phyloP scores from a whole-genome alignment of 2,113 vertebrate genomes.

The Hemicordylus capensis region DNA sequence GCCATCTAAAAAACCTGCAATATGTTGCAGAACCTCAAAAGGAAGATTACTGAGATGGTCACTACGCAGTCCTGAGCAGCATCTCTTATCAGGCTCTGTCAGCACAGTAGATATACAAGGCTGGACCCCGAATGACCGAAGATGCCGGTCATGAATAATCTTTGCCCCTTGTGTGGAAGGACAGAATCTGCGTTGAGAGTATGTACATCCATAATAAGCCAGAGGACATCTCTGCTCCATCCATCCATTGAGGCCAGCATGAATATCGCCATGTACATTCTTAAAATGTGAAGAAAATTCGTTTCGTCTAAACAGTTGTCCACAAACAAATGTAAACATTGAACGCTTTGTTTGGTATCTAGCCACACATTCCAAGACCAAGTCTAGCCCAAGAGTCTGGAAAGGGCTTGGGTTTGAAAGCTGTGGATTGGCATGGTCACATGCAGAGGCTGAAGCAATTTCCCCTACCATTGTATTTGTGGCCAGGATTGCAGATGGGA shows the following conservation, averaged over 20 bases:
- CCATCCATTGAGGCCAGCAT: conserved; percentile 97
- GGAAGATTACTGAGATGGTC: conserved; percentile 92
- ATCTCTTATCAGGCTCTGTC: conserved; percentile 75
- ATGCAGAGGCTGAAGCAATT: conserved; percentile 95
- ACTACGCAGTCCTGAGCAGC: conserved; percentile 72
- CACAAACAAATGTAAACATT: conserved; percentile 97
- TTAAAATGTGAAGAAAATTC: conserved; percentile 97
- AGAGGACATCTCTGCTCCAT: conserved; percentile 97
- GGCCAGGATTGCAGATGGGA: conserved; percentile 92
- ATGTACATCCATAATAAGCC: conserved; percentile 97
- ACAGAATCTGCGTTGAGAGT: conserved; percentile 94
- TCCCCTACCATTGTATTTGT: conserved; percentile 97
- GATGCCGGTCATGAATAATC: conserved; percentile 90
- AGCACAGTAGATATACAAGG: conserved; percentile 78
- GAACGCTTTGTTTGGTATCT: conserved; percentile 98
- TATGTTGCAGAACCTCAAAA: conserved; percentile 92
- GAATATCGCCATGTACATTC: conserved; percentile 97
- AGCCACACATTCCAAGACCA: conserved; percentile 91
- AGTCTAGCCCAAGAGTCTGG: conserved; percentile 91
- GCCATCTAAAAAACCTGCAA: conserved; percentile 94
- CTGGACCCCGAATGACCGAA: conserved; percentile 93
- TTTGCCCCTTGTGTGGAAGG: conserved; percentile 87
- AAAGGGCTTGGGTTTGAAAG: conserved; percentile 95
- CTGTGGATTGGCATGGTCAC: conserved; percentile 94
- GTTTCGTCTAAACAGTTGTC: conserved; percentile 94